These are phyloP conservation scores for Tarsius wallacei DNA, from an alignment of 2,797 vertebrate species.

Conservation along the genomic window DNA sequence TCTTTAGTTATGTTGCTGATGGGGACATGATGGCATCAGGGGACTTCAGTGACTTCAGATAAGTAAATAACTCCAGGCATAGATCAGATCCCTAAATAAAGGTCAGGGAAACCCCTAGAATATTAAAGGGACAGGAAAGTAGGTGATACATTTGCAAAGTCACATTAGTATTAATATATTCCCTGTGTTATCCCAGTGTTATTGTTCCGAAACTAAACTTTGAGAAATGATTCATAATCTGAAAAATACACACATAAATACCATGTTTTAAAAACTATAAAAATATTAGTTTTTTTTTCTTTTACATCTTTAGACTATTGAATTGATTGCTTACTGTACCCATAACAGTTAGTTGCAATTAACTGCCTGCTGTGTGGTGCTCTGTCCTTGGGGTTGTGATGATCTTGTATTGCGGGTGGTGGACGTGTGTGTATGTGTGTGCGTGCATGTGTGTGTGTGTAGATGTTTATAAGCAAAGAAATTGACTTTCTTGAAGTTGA, in stretches of 20 bases:
- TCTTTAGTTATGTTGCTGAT: conserved; percentile 63
- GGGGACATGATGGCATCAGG: conserved; percentile 40
- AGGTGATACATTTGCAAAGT: conserved; percentile 63
- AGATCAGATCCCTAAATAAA: conserved; percentile 80
- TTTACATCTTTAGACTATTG: neutral
- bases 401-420: neutral
- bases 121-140: conserved; percentile 71
- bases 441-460: neutral
- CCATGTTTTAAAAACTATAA: neutral
- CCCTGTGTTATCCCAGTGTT: neutral
- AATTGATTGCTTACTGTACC: conserved; percentile 13
- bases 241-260: neutral
- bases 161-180: neutral
- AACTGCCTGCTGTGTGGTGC: neutral
- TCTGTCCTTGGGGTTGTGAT: conserved; percentile 13
- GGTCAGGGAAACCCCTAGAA: conserved; percentile 72
- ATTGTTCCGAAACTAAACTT: conserved; percentile 24
- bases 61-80: conserved; percentile 74
- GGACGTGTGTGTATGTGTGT: neutral
- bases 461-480: conserved; percentile 57
- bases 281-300: neutral
- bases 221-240: conserved; percentile 49
- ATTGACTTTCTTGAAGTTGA: conserved; percentile 78
- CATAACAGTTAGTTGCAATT: neutral
- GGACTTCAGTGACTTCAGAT: conserved; percentile 77